Conservation (phyloP, 2,888 invertebrate species). For the Apodemia duryi region DNA sequence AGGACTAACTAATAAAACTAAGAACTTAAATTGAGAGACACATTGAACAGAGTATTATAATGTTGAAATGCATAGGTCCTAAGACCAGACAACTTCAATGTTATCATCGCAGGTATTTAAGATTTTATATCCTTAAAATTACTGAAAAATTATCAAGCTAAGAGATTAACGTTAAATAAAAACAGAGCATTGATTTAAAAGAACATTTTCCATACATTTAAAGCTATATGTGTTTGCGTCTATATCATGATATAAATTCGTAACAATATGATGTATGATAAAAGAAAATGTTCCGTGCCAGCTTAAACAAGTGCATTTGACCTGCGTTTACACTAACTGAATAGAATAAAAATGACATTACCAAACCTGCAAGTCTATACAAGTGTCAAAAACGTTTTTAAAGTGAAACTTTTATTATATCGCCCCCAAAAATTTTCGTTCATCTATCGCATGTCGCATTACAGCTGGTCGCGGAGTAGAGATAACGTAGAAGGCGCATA, state of each 20-base stretch:
- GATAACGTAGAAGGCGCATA: no score
- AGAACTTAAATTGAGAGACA: constrained; percentile 6
- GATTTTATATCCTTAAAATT: not conserved
- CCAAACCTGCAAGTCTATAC: no score
- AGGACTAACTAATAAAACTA: constrained; percentile 20
- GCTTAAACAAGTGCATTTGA: not conserved
- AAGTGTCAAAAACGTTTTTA: no score
- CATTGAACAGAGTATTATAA: not conserved
- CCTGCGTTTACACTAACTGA: not conserved
- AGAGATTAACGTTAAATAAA: not conserved
- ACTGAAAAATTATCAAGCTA: not conserved
- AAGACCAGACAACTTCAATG: not conserved
- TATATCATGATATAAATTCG: constrained; percentile 4
- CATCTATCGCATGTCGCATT: no score
- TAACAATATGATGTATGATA: not conserved
- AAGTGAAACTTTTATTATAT: no score
- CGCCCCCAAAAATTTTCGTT: no score
- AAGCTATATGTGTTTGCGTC: constrained; percentile 3
- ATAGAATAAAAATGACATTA: no score
- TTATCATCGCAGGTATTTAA: not conserved
- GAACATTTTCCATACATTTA: not conserved
- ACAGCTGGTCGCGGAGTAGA: no score
- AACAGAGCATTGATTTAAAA: not conserved
- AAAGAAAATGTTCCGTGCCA: not conserved
- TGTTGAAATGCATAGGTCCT: not conserved